Evolutionary conservation across 2,113 vertebrate genomes (phyloP), one percentile per base, ranked within the genome.

Genomic region (Oostethus manadensis): DNA sequence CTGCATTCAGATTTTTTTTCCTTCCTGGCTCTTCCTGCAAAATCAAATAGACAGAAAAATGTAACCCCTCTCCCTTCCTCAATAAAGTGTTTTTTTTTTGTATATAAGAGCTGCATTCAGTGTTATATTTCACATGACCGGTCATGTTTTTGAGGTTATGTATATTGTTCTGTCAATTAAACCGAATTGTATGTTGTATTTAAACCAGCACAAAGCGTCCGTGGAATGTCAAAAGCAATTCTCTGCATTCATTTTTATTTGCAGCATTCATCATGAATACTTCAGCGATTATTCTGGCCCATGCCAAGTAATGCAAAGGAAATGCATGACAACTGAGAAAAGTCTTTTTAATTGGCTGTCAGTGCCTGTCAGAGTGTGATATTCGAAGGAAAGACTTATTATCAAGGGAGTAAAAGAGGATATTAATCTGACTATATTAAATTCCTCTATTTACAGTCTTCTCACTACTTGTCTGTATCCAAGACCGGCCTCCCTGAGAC

Each of bases 321-420:
- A 53, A 38, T 58, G 55, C 51, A 58, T 16, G 23, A 10, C 8
- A 49, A 67, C 47, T 50, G 50, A 64, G 49, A 78, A 71, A 65
- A 64, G 55, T 66, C 59, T 44, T 56, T 21, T 62, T 80, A 81
- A 83, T 79, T 82, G 80, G 47, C 64, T 54, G 77, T 66, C 69
- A 66, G 62, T 66, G 42, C 4, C 67, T 44, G 64, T 65, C 63
- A 76, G 51, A 61, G 73, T 73, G 71, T 68, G n/a, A 59, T 35
- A 7, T 70, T 59, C 68, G 60, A 26, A n/a, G 72, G 58, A 60
- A 56, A 70, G 58, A 60, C 57, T 40, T 54, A 46, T 62, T 65
- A 23, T 50, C 38, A 23, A 47, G 56, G 43, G 47, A 66, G 51
- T 60, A 9, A 65, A 58, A 26, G 43, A 43, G 22, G 15, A 51